Percentiles rank a stretch among this genome's conserved stretches.
These are phyloP conservation scores for Aldrovandia affinis DNA, from an alignment of 2,797 vertebrate genomes.

Conservation along the genomic window DNA sequence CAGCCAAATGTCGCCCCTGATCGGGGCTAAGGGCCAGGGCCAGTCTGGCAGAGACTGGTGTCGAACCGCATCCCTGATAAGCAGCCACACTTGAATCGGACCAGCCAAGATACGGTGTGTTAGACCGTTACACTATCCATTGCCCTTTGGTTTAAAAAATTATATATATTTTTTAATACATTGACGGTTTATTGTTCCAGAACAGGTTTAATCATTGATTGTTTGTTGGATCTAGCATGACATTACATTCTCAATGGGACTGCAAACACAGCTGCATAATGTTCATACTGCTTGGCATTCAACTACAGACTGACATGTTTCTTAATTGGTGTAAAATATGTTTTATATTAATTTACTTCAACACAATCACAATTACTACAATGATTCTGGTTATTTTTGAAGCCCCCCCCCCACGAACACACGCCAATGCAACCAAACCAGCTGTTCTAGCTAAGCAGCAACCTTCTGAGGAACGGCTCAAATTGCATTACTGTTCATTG, in stretches of 20 bases:
- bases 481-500: neutral
- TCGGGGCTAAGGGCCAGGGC: too few species aligned
- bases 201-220: too few species aligned
- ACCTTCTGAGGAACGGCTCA: neutral
- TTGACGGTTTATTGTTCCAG: too few species aligned
- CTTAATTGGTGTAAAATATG: neutral
- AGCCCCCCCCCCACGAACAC: neutral
- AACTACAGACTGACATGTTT: neutral
- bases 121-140: too few species aligned
- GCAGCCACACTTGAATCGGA: too few species aligned
- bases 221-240: neutral
- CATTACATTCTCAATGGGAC: neutral
- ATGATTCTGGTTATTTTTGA: neutral
- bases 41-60: too few species aligned
- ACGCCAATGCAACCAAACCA: conserved; percentile 27
- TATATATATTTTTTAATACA: too few species aligned
- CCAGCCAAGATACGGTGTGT: too few species aligned
- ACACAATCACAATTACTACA: neutral
- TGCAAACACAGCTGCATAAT: neutral
- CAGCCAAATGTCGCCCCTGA: too few species aligned
- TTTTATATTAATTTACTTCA: neutral
- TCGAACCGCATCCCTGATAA: too few species aligned
- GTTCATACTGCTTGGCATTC: neutral
- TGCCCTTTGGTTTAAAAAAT: too few species aligned
- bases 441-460: conserved; percentile 8